A percentile compares a stretch with the other conserved stretches of the same genome.
Conservation (phyloP, 92 coral and sea anemone genomes). For the Montipora capitata region DNA sequence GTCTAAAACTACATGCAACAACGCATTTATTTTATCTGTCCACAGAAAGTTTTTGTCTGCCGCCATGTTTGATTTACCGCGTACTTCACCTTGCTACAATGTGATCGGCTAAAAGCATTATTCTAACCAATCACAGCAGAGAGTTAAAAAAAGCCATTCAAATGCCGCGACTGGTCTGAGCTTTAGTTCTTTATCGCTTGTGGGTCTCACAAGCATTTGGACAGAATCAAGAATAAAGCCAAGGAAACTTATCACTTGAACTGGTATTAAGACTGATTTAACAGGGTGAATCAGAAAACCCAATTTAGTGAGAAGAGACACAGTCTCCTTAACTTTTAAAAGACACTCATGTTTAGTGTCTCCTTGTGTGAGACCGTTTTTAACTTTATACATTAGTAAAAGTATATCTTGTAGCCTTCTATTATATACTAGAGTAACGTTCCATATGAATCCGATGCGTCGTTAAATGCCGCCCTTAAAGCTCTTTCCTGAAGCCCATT, state of each 20-base stretch:
- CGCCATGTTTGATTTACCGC: no score
- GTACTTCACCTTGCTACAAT: no score
- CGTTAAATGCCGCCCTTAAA: no score
- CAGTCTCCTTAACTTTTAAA: slow-evolving; percentile 15
- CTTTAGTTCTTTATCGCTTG: neutral
- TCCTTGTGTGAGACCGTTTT: slow-evolving; percentile 10
- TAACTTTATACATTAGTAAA: slow-evolving; percentile 7
- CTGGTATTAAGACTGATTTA: slow-evolving; percentile 43
- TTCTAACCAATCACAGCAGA: no score
- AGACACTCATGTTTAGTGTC: slow-evolving; percentile 27
- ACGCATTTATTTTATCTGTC: no score
- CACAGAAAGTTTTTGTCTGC: no score
- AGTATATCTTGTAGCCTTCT: slow-evolving; percentile 10
- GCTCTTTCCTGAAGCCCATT: no score
- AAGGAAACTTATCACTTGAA: slow-evolving; percentile 33
- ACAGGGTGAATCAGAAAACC: slow-evolving; percentile 52
- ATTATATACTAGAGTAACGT: neutral
- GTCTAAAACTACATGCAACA: no score
- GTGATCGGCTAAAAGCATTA: no score
- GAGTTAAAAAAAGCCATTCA: no score
- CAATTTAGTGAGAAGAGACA: slow-evolving; percentile 10
- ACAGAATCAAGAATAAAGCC: slow-evolving; percentile 44
- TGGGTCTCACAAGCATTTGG: slow-evolving; percentile 12
- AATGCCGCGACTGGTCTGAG: no score
- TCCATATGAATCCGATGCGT: no score